Conservation (phyloP, 2,888 invertebrate genomes). For the Lysandra coridon region DNA sequence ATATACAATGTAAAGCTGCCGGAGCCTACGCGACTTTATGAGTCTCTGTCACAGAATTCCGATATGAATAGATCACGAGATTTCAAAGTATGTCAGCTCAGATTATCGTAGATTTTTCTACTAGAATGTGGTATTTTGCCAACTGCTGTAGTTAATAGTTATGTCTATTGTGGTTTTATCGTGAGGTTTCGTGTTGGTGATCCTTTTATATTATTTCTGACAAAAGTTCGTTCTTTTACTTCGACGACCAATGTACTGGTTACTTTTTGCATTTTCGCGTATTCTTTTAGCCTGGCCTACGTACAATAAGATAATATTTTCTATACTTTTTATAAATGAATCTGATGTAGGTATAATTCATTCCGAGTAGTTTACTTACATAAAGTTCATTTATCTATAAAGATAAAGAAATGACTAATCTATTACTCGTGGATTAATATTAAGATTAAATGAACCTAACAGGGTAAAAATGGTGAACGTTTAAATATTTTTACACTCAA, state of each 20-base stretch:
- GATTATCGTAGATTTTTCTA: background rate
- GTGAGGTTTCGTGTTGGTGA: background rate
- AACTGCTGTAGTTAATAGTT: background rate
- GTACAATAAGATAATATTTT: no score
- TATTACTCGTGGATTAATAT: no score
- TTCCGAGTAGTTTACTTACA: no score
- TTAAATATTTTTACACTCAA: no score
- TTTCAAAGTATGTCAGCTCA: constrained; percentile 5
- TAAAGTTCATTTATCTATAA: no score
- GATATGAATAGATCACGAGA: constrained; percentile 23
- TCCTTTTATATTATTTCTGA: background rate
- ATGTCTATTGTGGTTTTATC: background rate
- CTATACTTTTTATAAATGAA: no score
- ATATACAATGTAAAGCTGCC: constrained; percentile 25
- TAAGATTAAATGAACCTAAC: no score
- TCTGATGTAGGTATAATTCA: no score
- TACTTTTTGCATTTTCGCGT: background rate
- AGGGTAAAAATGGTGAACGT: no score
- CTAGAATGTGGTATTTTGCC: background rate
- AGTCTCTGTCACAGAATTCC: background rate
- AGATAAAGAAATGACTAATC: no score
- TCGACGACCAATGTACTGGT: background rate
- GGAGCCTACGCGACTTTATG: constrained; percentile 28
- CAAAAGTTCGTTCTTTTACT: background rate
- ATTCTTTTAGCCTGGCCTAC: no score